These are phyloP conservation scores for Ellobium chinense DNA, from an alignment of 2,888 invertebrate species.

Conservation along the genomic window DNA sequence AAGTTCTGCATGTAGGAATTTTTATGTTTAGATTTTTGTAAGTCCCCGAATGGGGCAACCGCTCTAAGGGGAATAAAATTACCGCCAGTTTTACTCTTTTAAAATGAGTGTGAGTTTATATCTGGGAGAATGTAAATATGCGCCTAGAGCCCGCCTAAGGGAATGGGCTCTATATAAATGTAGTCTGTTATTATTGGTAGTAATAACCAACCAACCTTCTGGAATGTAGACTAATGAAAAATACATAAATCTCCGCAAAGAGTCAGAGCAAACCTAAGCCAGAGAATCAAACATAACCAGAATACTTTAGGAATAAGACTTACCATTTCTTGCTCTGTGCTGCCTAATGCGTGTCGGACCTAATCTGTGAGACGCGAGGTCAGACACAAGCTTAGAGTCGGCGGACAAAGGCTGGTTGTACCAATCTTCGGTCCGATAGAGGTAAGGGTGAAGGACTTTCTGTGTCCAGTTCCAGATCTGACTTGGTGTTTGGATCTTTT, in stretches of 20 bases:
- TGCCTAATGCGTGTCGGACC: constrained; percentile 68
- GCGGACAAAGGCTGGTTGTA: constrained; percentile 44
- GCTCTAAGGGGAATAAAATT: too few species aligned
- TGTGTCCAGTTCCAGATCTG: constrained; percentile 65
- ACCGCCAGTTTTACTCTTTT: too few species aligned
- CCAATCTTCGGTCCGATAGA: constrained; percentile 58
- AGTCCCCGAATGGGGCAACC: too few species aligned
- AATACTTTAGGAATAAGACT: neutral
- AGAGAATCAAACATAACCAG: neutral
- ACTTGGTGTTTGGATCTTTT: constrained; percentile 32
- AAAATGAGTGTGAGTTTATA: too few species aligned
- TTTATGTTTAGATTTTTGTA: too few species aligned
- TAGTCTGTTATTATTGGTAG: too few species aligned
- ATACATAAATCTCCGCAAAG: neutral
- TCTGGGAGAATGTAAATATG: too few species aligned
- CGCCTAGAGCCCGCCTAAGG: too few species aligned
- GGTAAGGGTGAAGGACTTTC: constrained; percentile 55
- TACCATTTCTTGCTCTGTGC: constrained; percentile 62
- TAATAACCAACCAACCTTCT: neutral
- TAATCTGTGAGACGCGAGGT: constrained; percentile 62
- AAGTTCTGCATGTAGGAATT: too few species aligned
- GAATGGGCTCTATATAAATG: too few species aligned
- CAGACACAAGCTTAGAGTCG: constrained; percentile 54
- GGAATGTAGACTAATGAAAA: neutral
- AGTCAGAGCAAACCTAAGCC: neutral